phyloP scores from a whole-genome alignment of 2,797 vertebrate genomes.

The Zenarchopterus dispar region DNA sequence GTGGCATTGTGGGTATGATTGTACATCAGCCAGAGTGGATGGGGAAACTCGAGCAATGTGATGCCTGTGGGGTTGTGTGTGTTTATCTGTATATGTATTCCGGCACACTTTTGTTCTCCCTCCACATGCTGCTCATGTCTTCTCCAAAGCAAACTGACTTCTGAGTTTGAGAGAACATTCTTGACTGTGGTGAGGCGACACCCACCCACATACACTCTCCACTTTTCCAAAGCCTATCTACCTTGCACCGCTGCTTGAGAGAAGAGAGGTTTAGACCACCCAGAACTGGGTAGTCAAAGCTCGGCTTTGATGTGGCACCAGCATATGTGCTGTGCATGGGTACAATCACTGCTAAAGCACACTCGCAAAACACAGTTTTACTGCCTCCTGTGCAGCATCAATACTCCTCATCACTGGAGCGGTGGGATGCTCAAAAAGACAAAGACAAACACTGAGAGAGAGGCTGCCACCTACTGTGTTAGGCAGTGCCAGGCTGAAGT shows the following conservation, averaged over 20 bases:
- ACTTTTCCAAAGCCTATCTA: constrained; percentile 59
- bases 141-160: constrained; percentile 71
- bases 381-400: constrained; percentile 76
- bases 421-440: constrained; percentile 62
- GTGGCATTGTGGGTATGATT: constrained; percentile 71
- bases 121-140: constrained; percentile 46
- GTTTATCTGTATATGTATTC: constrained; percentile 52
- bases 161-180: constrained; percentile 58
- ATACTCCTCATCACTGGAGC: constrained; percentile 63
- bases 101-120: constrained; percentile 54
- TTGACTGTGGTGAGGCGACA: constrained; percentile 64
- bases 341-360: constrained; percentile 73
- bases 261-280: constrained; percentile 77
- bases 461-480: constrained; percentile 69
- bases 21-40: constrained; percentile 64
- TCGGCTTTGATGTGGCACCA: constrained; percentile 80
- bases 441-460: constrained; percentile 40
- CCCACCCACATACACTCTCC: constrained; percentile 67
- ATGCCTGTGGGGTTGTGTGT: constrained; percentile 50
- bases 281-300: constrained; percentile 69
- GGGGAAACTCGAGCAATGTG: constrained; percentile 49
- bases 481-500: constrained; percentile 68
- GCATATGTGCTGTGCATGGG: constrained; percentile 74
- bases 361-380: constrained; percentile 74
- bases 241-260: constrained; percentile 48